Conservation (phyloP, 2,797 vertebrate species). For the Adrianichthys oophorus region DNA sequence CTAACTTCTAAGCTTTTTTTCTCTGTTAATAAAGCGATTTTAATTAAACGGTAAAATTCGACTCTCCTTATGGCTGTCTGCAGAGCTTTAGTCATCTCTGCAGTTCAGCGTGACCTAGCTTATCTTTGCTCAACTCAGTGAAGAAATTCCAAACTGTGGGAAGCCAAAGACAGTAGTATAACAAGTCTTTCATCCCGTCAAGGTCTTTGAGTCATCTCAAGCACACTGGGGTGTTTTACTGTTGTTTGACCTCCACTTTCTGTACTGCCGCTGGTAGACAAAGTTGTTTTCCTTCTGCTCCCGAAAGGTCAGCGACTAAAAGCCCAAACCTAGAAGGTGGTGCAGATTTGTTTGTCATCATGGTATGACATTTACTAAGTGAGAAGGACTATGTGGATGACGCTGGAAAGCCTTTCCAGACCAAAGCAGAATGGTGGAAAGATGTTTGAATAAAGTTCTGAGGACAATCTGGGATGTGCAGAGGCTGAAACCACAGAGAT, state of each 20-base stretch:
- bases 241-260: conserved; percentile 11
- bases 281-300: background rate
- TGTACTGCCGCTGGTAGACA: conserved; percentile 10
- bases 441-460: background rate
- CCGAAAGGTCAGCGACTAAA: conserved; percentile 18
- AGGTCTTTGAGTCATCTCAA: conserved; percentile 10
- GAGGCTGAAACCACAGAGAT: too few relatives aligned
- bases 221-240: conserved; percentile 12
- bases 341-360: conserved; percentile 3
- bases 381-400: background rate
- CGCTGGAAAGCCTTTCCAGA: conserved; percentile 7
- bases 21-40: too few relatives aligned
- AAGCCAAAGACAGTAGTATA: conserved; percentile 6
- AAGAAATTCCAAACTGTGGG: conserved; percentile 22
- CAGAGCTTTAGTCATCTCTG: background rate
- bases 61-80: too few relatives aligned
- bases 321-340: conserved; percentile 17
- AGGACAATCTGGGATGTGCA: too few relatives aligned
- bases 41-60: too few relatives aligned
- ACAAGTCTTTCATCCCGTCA: background rate
- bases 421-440: background rate
- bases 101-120: conserved; percentile 18
- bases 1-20: too few relatives aligned
- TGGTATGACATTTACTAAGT: conserved; percentile 18
- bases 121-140: conserved; percentile 12